Evolutionary conservation across 2,797 vertebrate species (phyloP).

Genomic region (Eulemur mongoz): DNA sequence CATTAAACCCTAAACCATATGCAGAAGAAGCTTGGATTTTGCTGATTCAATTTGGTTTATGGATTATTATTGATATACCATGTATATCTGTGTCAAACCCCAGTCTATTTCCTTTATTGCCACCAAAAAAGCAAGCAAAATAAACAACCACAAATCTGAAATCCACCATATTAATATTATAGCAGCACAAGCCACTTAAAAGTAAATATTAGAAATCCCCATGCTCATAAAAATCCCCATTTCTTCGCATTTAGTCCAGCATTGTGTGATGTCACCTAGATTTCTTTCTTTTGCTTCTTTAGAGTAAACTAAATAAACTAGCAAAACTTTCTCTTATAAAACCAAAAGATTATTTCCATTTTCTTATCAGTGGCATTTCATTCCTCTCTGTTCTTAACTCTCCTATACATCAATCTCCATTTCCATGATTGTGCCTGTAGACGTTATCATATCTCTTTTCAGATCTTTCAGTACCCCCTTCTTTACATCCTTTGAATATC

Average conservation of each 20-base stretch:
- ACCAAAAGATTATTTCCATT: background rate
- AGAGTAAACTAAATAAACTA: background rate
- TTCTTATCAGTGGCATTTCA: background rate
- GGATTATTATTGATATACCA: background rate
- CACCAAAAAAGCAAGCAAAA: background rate
- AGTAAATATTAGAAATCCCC: background rate
- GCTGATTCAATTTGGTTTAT: background rate
- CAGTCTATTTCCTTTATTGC: background rate
- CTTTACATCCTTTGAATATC: background rate
- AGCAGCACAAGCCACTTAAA: background rate
- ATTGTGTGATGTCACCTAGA: background rate
- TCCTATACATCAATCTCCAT: background rate
- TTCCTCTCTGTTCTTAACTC: background rate
- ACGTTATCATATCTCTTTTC: background rate
- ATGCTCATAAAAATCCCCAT: background rate
- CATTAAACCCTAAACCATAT: background rate
- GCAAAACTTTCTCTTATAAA: background rate
- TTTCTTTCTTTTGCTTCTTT: background rate
- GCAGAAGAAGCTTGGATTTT: background rate
- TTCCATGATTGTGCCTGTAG: background rate
- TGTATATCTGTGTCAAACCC: background rate
- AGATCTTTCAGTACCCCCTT: background rate
- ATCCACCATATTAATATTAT: background rate
- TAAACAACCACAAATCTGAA: background rate
- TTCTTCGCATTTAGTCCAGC: background rate